Percentiles rank a stretch among this genome's conserved stretches.
These are phyloP conservation scores for Coregonus clupeaformis DNA, from an alignment of 2,113 vertebrate genomes.

Conservation along the genomic window DNA sequence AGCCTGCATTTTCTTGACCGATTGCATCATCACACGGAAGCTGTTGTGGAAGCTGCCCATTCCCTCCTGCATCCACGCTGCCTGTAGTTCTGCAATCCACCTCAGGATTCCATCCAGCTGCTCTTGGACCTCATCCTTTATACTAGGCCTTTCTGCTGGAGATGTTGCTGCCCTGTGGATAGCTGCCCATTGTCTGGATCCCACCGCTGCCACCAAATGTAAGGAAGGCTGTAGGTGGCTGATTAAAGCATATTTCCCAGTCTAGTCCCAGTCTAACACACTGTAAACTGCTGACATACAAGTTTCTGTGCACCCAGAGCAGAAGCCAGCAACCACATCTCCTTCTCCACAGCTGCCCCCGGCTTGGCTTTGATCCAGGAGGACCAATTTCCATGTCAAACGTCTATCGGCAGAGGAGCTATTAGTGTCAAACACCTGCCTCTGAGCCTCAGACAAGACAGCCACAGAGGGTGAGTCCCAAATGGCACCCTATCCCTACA, in stretches of 20 bases:
- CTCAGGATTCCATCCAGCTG: no score
- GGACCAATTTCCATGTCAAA: slow-evolving; percentile 24
- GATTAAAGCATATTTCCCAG: not conserved
- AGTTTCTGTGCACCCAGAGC: slow-evolving; percentile 18
- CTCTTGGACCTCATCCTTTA: not conserved
- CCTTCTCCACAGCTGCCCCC: slow-evolving; percentile 33
- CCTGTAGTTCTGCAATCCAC: no score
- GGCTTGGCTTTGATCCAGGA: slow-evolving; percentile 3
- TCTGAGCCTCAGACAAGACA: not conserved
- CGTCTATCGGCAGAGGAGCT: slow-evolving; percentile 10
- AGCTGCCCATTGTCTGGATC: no score
- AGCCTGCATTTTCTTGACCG: no score
- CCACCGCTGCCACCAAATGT: no score
- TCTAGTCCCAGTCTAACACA: not conserved
- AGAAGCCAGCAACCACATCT: slow-evolving; percentile 2
- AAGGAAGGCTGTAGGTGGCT: not conserved
- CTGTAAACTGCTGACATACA: slow-evolving; percentile 10
- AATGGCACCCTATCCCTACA: no score
- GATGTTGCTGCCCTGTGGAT: no score
- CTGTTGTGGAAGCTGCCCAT: no score
- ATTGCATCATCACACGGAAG: no score
- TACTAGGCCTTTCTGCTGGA: not conserved
- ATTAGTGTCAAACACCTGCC: slow-evolving; percentile 33
- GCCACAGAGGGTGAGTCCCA: not conserved
- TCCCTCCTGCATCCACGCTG: no score